Evolutionary conservation across 37 sponge, comb jelly and placozoan species (phyloP), one percentile per base, ranked within the genome.

Genomic region (Cladorhizidae sp.): DNA sequence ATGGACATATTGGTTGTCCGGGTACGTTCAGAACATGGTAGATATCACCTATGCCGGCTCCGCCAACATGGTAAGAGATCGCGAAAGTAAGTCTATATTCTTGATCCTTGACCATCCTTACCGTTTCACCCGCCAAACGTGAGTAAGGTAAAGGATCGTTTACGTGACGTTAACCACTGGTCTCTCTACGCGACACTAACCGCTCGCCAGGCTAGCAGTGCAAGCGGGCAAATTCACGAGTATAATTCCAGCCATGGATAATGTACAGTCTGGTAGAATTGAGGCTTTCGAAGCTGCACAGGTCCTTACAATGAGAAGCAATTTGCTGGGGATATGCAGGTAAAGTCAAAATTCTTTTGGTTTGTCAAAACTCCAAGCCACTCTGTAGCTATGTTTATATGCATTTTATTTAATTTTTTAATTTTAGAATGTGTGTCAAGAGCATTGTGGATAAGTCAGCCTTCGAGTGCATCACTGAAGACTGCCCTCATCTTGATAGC

Each of bases 381-480:
- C 9, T 28, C 42, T 26, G 15, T 15, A 3, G 1, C 22, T 62
- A 3, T 18, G 43, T n/a, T n/a, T n/a, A n/a, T n/a, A 17, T 39
- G 72, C 22, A 31, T 39, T 38, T 22, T 9, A 21, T 17, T 14
- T 14, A 35, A 15, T 61, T 23, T 61, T 61, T 26, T 61, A 61
- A 21, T 61, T 28, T 6, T 59, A 87, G 95, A 68, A 94, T 94
- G 95, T 88, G 89, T 76, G 80, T 94, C 15, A 90, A 90, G 83
- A 78, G 85, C 31, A 67, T 94, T 1, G 91, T 94, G 22, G 95
- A 94, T 72, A 90, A 85, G 77, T 76, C 91, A 21, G 82, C 91
- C 5, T 90, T 94, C 74, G 88, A 94, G 72, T 31, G 78, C 28
- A 84, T 94, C 25, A 33, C 41, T 18, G 95, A 94, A 33, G 89